These are phyloP conservation scores for Odontesthes bonariensis DNA, from an alignment of 2,113 vertebrate genomes.

Conservation along the genomic window DNA sequence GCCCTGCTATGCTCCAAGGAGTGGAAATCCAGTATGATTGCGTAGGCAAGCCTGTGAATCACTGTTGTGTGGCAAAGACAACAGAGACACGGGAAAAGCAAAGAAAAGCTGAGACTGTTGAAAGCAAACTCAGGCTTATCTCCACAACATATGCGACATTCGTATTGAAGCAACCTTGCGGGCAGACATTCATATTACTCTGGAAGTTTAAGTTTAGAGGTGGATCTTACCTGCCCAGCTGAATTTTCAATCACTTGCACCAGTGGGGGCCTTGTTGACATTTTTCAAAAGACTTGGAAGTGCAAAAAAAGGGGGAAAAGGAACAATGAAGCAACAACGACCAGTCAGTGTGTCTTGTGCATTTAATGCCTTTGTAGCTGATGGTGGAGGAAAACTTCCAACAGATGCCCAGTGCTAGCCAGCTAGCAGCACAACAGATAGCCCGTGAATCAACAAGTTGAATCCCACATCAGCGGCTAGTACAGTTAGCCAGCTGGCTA, in stretches of 20 bases:
- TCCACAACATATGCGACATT: not conserved
- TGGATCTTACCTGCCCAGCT: constrained; percentile 81
- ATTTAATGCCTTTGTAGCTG: constrained; percentile 69
- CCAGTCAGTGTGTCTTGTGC: constrained; percentile 70
- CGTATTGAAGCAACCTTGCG: no score
- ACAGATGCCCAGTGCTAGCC: constrained; percentile 68
- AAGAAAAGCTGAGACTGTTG: constrained; percentile 20
- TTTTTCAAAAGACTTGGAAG: constrained; percentile 69
- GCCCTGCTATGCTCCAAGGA: constrained; percentile 42
- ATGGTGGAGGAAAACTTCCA: constrained; percentile 31
- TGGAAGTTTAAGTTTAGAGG: not conserved
- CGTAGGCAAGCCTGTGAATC: constrained; percentile 75
- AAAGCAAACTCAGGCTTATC: constrained; percentile 31
- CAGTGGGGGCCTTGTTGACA: constrained; percentile 83
- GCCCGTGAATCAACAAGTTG: constrained; percentile 85
- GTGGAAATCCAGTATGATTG: constrained; percentile 68
- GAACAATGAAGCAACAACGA: constrained; percentile 31
- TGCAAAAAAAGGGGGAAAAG: constrained; percentile 11
- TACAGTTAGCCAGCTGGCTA: constrained; percentile 69
- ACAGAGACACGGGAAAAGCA: constrained; percentile 45
- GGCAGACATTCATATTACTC: not conserved
- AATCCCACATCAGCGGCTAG: constrained; percentile 77
- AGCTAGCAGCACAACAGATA: constrained; percentile 71
- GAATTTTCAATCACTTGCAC: constrained; percentile 84
- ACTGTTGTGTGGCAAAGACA: constrained; percentile 69